phyloP scores from a whole-genome alignment of 2,888 invertebrate species.

The Aporophyla nigra region DNA sequence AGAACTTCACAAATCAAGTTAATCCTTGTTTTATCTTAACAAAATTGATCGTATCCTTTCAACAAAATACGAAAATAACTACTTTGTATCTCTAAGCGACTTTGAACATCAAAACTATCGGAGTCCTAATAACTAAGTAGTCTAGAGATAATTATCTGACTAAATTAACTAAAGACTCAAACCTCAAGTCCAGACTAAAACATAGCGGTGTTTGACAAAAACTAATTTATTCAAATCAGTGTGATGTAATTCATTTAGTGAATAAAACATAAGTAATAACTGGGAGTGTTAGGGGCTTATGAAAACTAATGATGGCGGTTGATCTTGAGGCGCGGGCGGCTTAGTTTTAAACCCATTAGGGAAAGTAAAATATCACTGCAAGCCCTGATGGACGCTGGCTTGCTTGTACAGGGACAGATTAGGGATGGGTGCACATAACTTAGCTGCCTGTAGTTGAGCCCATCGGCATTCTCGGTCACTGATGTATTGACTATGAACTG shows the following conservation, averaged over 20 bases:
- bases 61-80: neutral
- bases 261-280: conserved; percentile 65
- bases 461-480: neutral
- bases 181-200: conserved; percentile 1
- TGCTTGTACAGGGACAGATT: conserved; percentile 56
- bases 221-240: conserved; percentile 62
- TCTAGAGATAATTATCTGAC: neutral
- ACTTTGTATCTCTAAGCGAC: neutral
- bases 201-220: conserved; percentile 42
- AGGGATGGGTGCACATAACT: neutral
- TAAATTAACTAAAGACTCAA: conserved; percentile 6
- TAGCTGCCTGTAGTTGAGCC: too few species aligned
- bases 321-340: conserved; percentile 58
- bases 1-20: neutral
- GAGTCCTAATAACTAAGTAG: neutral
- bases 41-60: neutral
- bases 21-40: neutral
- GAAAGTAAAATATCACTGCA: conserved; percentile 74
- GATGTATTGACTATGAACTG: neutral
- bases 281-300: conserved; percentile 57
- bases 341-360: conserved; percentile 79
- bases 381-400: conserved; percentile 56
- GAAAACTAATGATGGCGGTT: conserved; percentile 62
- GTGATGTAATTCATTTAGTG: conserved; percentile 52
- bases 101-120: neutral